A percentile compares a stretch with the other conserved stretches of the same genome.
Evolutionary conservation across 2,113 vertebrate genomes (phyloP).

Genomic region (Microcebus ravelobensis): DNA sequence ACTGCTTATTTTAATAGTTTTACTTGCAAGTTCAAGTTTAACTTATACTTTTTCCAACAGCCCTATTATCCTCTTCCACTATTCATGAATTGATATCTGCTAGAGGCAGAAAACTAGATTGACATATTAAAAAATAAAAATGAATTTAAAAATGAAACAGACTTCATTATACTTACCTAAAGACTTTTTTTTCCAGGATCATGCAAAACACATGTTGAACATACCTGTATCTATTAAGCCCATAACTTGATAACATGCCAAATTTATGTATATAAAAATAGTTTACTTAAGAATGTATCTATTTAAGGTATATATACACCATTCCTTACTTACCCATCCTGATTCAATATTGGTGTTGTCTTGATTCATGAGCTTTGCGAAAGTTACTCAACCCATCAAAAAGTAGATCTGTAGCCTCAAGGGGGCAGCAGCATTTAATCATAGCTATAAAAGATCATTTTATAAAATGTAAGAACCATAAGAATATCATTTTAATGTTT

Average conservation of each 20-base stretch:
- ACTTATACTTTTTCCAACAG: background rate
- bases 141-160: background rate
- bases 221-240: conserved; percentile 42
- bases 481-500: conserved; percentile 45
- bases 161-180: conserved; percentile 25
- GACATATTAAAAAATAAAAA: conserved; percentile 40
- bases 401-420: conserved; percentile 69
- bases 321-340: conserved; percentile 24
- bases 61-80: background rate
- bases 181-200: background rate
- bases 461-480: conserved; percentile 45
- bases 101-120: conserved; percentile 24
- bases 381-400: conserved; percentile 46
- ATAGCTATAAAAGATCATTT: conserved; percentile 61
- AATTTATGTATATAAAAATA: conserved; percentile 52
- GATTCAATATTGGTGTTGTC: background rate
- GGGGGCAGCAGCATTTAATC: conserved; percentile 61
- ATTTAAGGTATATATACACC: background rate
- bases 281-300: conserved; percentile 30
- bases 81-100: conserved; percentile 48
- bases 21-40: conserved; percentile 8
- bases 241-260: background rate
- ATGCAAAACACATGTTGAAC: conserved; percentile 66
- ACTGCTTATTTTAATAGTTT: conserved; percentile 23
- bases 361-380: conserved; percentile 37